Percentiles rank a stretch among this genome's conserved stretches.
Conservation (phyloP, 2,888 invertebrate species). For the Agrochola lychnidis region DNA sequence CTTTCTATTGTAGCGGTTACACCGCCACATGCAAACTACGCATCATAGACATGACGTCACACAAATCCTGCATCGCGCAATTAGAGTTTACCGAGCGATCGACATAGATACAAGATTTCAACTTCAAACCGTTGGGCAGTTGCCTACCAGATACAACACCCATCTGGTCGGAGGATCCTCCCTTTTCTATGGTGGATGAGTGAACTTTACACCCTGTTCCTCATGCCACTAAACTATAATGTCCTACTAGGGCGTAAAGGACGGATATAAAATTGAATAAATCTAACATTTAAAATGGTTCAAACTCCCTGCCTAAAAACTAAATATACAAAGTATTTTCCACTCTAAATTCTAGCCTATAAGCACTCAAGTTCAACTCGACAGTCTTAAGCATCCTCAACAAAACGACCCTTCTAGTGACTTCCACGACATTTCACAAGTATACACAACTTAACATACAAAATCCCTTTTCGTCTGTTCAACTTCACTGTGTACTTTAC, state of each 20-base stretch:
- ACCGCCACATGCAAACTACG: no score
- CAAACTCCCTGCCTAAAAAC: not conserved
- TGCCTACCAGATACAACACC: no score
- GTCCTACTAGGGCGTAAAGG: not conserved
- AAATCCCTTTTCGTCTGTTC: constrained; percentile 30
- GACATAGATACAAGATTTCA: no score
- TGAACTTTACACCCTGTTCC: no score
- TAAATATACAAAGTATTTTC: not conserved
- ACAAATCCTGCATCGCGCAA: no score
- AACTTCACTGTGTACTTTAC: constrained; percentile 42
- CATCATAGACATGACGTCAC: no score
- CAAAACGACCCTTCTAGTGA: constrained; percentile 16
- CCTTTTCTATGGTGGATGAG: no score
- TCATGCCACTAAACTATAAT: no score
- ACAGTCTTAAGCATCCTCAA: constrained; percentile 17
- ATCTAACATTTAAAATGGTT: not conserved
- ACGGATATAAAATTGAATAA: not conserved
- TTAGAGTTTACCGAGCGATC: no score
- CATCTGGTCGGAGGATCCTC: no score
- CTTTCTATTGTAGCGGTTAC: no score
- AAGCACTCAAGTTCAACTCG: constrained; percentile 13
- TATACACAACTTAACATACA: constrained; percentile 14
- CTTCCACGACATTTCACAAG: constrained; percentile 19
- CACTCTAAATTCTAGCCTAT: not conserved
- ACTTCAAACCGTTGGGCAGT: no score